These are phyloP conservation scores for Ptychobarbus kaznakovi DNA, from an alignment of 2,797 vertebrate species.

Conservation along the genomic window DNA sequence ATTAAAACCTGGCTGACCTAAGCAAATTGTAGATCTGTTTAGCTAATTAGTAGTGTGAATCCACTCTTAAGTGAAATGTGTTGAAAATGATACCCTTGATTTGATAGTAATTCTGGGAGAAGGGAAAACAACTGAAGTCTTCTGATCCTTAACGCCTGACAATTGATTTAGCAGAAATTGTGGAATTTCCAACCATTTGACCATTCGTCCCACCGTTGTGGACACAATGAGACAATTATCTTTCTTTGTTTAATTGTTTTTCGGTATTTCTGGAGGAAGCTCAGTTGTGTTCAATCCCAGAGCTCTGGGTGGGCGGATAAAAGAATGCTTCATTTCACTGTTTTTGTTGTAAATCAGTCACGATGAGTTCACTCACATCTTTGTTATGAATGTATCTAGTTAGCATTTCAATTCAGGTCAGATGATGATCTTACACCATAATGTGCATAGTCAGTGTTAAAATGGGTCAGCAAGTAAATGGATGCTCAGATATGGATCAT, in stretches of 20 bases:
- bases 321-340: background rate
- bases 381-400: background rate
- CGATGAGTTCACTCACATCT: background rate
- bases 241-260: slow-evolving; percentile 13
- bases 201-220: background rate
- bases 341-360: slow-evolving; percentile 10
- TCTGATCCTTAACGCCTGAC: background rate
- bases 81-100: slow-evolving; percentile 29
- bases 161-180: slow-evolving; percentile 16
- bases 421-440: background rate
- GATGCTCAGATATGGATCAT: background rate
- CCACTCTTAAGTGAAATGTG: slow-evolving; percentile 41
- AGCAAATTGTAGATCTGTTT: slow-evolving; percentile 76
- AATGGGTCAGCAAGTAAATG: background rate
- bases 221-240: background rate
- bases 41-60: slow-evolving; percentile 77
- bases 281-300: slow-evolving; percentile 2
- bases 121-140: slow-evolving; percentile 37
- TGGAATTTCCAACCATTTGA: background rate
- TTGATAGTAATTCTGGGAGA: slow-evolving; percentile 29
- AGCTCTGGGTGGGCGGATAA: background rate
- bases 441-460: background rate
- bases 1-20: slow-evolving; percentile 80
- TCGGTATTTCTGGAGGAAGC: background rate
- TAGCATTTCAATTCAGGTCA: slow-evolving; percentile 15